Percentiles rank a stretch among this genome's conserved stretches.
Evolutionary conservation across 1,140 invertebrate species (phyloP).

Genomic region (Acyrthosiphon pisum): DNA sequence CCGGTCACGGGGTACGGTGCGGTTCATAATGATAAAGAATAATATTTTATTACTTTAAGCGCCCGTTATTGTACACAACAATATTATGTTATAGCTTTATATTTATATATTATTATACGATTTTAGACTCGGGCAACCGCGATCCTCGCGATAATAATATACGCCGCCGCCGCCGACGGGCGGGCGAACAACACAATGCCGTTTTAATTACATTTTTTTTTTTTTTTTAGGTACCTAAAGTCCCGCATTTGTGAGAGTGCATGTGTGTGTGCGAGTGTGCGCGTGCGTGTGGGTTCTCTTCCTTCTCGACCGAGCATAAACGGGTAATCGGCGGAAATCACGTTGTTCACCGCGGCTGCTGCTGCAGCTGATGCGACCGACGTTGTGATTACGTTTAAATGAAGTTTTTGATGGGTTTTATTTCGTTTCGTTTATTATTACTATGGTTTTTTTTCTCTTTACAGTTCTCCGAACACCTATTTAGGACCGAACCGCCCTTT

Average conservation of each 20-base stretch:
- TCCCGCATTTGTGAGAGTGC: neutral
- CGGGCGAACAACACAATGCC: neutral
- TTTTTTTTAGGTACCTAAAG: neutral
- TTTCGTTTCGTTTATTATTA: constrained; percentile 5
- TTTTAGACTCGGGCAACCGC: neutral
- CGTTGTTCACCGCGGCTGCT: neutral
- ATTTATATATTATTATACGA: neutral
- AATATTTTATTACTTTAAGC: no score
- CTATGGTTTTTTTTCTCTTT: neutral
- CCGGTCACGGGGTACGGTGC: no score
- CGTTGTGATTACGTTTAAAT: constrained; percentile 14
- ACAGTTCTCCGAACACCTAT: neutral
- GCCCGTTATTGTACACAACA: neutral
- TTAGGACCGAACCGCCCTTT: neutral
- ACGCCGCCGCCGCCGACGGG: neutral
- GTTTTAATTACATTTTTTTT: neutral
- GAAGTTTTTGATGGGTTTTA: constrained; percentile 15
- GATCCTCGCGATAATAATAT: neutral
- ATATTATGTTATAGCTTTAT: neutral
- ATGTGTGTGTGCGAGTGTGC: neutral
- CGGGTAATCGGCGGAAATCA: constrained; percentile 13
- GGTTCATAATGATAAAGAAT: no score
- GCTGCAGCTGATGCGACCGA: neutral
- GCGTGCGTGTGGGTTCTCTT: neutral
- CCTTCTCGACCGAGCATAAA: neutral